These are phyloP conservation scores for Eupithecia subumbrata DNA, from an alignment of 2,888 invertebrate genomes.

Conservation along the genomic window DNA sequence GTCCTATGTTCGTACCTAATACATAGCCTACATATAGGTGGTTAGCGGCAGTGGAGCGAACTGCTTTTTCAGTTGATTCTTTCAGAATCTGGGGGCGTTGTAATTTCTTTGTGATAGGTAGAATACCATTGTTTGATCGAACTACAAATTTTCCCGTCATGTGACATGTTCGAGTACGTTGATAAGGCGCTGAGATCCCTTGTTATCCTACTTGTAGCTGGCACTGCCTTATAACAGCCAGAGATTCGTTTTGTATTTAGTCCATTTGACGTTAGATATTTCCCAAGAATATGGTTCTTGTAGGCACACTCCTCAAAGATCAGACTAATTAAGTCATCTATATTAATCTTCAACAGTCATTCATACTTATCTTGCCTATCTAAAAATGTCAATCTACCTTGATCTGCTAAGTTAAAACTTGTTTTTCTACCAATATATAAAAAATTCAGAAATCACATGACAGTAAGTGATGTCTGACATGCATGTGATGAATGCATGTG, in stretches of 20 bases:
- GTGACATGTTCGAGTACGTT: slow-evolving; percentile 2
- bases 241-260: not conserved
- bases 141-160: not conserved
- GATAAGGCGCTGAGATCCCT: not conserved
- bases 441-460: slow-evolving; percentile 63
- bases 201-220: not conserved
- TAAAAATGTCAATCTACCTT: not conserved
- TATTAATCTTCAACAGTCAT: not conserved
- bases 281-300: not conserved
- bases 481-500: slow-evolving; percentile 68
- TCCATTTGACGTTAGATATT: not conserved
- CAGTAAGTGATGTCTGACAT: too few species aligned
- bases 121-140: not conserved
- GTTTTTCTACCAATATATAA: not conserved
- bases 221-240: not conserved
- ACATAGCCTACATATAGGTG: not conserved
- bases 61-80: not conserved
- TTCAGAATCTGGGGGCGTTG: not conserved
- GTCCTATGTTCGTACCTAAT: slow-evolving; percentile 44
- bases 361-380: not conserved
- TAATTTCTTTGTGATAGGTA: not conserved
- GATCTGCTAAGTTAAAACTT: not conserved
- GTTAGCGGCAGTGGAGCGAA: not conserved
- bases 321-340: not conserved
- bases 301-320: not conserved